These are phyloP conservation scores for Eupithecia subfuscata DNA, from an alignment of 2,888 invertebrate genomes.

Conservation along the genomic window DNA sequence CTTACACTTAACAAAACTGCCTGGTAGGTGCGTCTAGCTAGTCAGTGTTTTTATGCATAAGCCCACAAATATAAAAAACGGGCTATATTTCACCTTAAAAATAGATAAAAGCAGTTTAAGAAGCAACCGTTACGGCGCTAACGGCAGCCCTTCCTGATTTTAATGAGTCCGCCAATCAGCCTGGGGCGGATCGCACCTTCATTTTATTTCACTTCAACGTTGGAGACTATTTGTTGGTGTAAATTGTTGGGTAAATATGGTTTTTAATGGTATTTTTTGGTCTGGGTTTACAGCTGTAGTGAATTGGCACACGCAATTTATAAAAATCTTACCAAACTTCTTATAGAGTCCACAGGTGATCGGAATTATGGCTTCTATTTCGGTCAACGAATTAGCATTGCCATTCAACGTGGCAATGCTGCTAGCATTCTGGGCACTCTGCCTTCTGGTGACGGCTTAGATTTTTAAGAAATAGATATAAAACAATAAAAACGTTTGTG, in stretches of 20 bases:
- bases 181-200: conserved; percentile 43
- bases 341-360: no score
- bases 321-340: no score
- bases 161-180: conserved; percentile 78
- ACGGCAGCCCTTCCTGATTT: conserved; percentile 72
- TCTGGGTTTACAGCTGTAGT: neutral
- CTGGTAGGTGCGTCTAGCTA: no score
- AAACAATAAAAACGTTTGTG: no score
- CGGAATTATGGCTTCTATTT: no score
- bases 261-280: neutral
- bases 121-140: conserved; percentile 55
- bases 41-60: neutral
- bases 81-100: conserved; percentile 26
- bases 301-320: no score
- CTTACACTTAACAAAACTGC: no score
- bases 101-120: conserved; percentile 46
- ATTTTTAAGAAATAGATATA: no score
- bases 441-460: no score
- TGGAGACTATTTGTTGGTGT: conserved; percentile 33
- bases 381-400: no score
- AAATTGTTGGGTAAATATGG: conserved; percentile 7
- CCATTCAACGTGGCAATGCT: no score
- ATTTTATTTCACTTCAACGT: conserved; percentile 43
- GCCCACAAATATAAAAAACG: neutral
- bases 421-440: no score